Evolutionary conservation across 1,140 invertebrate species (phyloP), one percentile per base, ranked within the genome.

Genomic region (Drosophila bifasciata): DNA sequence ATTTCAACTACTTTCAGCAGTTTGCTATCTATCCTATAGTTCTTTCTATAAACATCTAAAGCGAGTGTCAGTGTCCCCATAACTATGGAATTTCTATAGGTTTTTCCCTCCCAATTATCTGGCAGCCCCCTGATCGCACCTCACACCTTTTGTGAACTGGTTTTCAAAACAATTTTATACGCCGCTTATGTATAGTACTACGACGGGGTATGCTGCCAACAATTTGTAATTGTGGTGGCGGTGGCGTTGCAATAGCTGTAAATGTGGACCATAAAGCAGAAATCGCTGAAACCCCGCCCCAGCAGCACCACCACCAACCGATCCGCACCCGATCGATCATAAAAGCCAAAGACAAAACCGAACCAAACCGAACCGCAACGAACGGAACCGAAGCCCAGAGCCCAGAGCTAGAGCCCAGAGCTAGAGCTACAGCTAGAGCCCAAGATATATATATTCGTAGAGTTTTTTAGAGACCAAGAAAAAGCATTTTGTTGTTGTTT

Each of bases 201-300:
- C n/a, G n/a, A n/a, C 71, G 55, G 69, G 61, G 32, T 36, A 63
- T 61, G 67, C 71, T 55, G 69, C 62, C 68, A 83, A 67, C 59
- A 67, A 83, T 78, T 88, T 76, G 83, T 88, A 83, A 88, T 76
- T 83, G 83, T 49, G 60, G 71, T 41, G 49, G 55, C 60, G 32
- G 56, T 52, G 51, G 58, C 56, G 56, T 32, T 77, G 81, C 70
- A 81, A 80, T 86, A 71, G 57, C 73, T 57, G 68, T 79, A 88
- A 88, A 88, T 86, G 78, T 86, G 78, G 83, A 75, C 83, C 78
- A 88, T 88, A 89, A 88, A 79, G 76, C 74, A 71, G 50, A 79
- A 77, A 89, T 80, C 77, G 61, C 58, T 89, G 75, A 9, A 16
- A 13, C 75, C 78, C 79, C 57, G 74, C 81, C 81, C 69, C 32